phyloP scores from a whole-genome alignment of 2,113 vertebrate genomes.

The Lucifuga dentata region DNA sequence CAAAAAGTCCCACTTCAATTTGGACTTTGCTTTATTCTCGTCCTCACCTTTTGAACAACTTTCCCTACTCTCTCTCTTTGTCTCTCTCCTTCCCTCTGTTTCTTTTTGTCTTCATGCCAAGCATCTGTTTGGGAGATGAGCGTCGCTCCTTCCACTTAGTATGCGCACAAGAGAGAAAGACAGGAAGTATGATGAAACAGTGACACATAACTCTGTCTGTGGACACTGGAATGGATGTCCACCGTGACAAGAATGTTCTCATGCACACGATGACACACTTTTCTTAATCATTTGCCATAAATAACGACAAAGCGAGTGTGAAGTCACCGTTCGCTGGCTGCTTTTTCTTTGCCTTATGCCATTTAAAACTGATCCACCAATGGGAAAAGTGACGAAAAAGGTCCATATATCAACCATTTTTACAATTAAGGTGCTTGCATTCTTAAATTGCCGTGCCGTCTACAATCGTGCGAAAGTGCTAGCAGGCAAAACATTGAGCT shows the following conservation, averaged over 20 bases:
- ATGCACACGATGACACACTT: neutral
- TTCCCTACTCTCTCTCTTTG: neutral
- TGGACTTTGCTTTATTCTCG: neutral
- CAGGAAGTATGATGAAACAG: conserved; percentile 70
- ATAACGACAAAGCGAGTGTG: conserved; percentile 4
- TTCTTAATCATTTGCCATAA: neutral
- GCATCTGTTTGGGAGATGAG: conserved; percentile 30
- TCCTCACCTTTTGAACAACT: neutral
- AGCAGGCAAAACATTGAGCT: no score
- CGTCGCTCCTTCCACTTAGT: conserved; percentile 43
- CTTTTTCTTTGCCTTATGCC: no score
- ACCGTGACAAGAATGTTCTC: no score
- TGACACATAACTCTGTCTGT: conserved; percentile 28
- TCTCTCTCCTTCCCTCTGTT: neutral
- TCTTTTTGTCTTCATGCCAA: conserved; percentile 14
- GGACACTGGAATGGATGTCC: neutral
- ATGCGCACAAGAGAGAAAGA: conserved; percentile 53
- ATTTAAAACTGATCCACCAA: no score
- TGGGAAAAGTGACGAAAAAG: no score
- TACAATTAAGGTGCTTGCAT: no score
- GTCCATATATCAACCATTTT: no score
- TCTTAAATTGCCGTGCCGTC: no score
- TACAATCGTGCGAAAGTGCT: no score
- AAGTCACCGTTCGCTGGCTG: no score
- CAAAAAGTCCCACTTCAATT: no score